A percentile compares a stretch with the other conserved stretches of the same genome.
These are phyloP conservation scores for Petrocephalus microphthalmus DNA, from an alignment of 2,113 vertebrate species.

Conservation along the genomic window DNA sequence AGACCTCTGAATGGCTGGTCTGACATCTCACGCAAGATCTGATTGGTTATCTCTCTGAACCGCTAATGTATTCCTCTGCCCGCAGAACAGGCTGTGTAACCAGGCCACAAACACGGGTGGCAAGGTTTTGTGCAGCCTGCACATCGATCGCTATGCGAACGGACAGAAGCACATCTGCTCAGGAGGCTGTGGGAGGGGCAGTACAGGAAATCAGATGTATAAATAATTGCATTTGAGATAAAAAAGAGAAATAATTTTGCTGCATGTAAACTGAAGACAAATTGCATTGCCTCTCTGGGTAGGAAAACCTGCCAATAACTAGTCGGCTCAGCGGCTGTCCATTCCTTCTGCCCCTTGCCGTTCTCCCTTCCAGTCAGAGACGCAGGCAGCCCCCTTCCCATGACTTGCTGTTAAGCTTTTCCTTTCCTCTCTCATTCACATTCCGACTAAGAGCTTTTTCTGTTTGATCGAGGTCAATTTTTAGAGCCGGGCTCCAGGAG, in stretches of 20 bases:
- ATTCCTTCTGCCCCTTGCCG: background rate
- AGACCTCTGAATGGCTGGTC: too few relatives aligned
- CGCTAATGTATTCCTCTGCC: too few relatives aligned
- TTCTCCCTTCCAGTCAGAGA: background rate
- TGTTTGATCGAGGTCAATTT: constrained; percentile 27
- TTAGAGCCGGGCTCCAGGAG: constrained; percentile 39
- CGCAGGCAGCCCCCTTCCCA: background rate
- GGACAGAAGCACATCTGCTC: background rate
- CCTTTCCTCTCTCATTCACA: constrained; percentile 27
- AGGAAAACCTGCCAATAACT: background rate
- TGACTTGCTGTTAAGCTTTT: background rate
- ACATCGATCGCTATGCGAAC: background rate
- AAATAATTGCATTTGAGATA: background rate
- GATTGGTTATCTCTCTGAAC: too few relatives aligned
- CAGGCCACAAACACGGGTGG: background rate
- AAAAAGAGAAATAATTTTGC: background rate
- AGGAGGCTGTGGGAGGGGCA: background rate
- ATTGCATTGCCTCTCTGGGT: background rate
- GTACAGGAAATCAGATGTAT: background rate
- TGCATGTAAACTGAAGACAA: constrained; percentile 12
- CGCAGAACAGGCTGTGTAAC: background rate
- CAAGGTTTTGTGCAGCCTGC: background rate
- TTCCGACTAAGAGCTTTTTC: constrained; percentile 33
- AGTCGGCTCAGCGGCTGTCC: background rate
- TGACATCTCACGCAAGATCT: too few relatives aligned